Base-by-base conservation (phyloP, 2,797 vertebrate species). In the Acipenser oxyrinchus region DNA sequence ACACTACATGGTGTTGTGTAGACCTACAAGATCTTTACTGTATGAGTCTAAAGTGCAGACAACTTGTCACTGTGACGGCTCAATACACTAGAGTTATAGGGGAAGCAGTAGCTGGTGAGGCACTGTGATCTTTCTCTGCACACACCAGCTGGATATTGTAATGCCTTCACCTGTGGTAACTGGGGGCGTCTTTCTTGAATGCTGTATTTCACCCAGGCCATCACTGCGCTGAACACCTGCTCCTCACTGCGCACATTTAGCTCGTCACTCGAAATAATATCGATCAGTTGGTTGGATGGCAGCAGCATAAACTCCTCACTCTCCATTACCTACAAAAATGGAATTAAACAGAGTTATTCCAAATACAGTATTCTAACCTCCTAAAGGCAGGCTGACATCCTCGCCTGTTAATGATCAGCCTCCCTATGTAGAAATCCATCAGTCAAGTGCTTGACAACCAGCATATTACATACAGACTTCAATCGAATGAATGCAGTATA, bases 151-250 rank as follows among this genome's bases (percentile, higher is more conserved):
- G 7, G 52, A 9, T 53, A 53, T 53, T 53, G 52, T 9, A 6
- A 9, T 49, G 37, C 5, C 37, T 37, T 75, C 74, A 98, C 97
- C 94, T 99, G 97, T 9, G 97, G 95, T 6, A 99, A 87, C 77
- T 98, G 97, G 8, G 93, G 96, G 49, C 96, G 86, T 55, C 97
- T 90, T 60, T 99, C 95, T 78, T 99, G 97, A 81, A 99, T 98
- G 83, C 96, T 98, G 85, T 99, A 99, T 71, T 99, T 99, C 64
- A 99, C 96, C 97, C 97, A 99, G 55, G 97, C 95, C 95, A 99
- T 98, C 69, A 99, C 96, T 0, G 97, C 96, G 0, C 93, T 99
- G 82, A 99, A 99, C 68, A 99, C 97, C 79, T 99, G 97, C 80
- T 99, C 96, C 69, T 99, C 97, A 0, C 97, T 99, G 60, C 95